phyloP scores from a whole-genome alignment of 2,113 vertebrate genomes.

The Rhynchomys soricoides region DNA sequence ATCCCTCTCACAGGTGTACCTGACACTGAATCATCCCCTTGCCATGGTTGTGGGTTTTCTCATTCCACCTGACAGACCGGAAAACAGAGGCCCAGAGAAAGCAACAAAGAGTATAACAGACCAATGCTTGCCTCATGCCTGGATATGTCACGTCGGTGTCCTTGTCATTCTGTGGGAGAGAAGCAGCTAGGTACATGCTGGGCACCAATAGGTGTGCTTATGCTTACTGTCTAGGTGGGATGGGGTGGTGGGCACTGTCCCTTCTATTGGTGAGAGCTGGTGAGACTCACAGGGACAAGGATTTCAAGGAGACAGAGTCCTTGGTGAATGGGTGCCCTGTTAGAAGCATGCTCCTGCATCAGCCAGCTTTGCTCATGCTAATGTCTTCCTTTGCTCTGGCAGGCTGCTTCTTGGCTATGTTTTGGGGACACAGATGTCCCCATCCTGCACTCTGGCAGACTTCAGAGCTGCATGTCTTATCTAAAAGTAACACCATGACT shows the following conservation, averaged over 20 bases:
- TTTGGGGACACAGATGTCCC: conserved; percentile 71
- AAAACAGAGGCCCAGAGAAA: conserved; percentile 6
- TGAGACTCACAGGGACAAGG: background rate
- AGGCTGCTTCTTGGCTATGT: conserved; percentile 60
- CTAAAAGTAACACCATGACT: conserved; percentile 42
- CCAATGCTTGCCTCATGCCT: background rate
- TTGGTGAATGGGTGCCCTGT: conserved; percentile 37
- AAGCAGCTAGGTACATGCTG: too few relatives aligned
- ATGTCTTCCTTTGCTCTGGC: conserved; percentile 48
- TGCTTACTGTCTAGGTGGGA: background rate
- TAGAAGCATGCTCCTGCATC: background rate
- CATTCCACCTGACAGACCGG: background rate
- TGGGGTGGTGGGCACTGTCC: background rate
- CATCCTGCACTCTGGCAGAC: conserved; percentile 26
- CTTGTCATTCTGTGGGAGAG: background rate
- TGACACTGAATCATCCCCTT: background rate
- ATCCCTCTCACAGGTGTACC: background rate
- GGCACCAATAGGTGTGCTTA: background rate
- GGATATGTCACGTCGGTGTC: background rate
- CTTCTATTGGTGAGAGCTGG: background rate
- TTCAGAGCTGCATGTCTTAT: conserved; percentile 64
- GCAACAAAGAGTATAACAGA: background rate
- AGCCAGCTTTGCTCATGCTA: conserved; percentile 52
- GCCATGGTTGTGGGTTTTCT: background rate
- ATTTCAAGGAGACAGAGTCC: background rate